phyloP scores from a whole-genome alignment of 2,797 vertebrate species.

The Oryzias dopingdopingensis region DNA sequence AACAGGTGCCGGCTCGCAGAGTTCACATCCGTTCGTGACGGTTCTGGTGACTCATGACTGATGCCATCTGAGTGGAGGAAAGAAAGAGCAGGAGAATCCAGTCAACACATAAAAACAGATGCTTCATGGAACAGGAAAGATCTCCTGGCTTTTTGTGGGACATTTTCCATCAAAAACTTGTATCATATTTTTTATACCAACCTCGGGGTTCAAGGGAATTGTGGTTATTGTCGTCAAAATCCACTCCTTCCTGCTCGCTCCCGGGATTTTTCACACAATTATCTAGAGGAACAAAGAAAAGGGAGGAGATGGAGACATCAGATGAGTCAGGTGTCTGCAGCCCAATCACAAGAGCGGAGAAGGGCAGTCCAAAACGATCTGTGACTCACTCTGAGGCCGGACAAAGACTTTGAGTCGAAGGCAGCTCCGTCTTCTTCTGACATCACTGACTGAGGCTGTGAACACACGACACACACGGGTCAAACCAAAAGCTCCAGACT shows the following conservation, averaged over 20 bases:
- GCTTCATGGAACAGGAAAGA: too few relatives aligned
- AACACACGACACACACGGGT: slow-evolving; percentile 40
- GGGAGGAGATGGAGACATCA: slow-evolving; percentile 49
- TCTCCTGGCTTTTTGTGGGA: too few relatives aligned
- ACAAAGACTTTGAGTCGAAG: slow-evolving; percentile 96
- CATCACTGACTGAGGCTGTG: slow-evolving; percentile 89
- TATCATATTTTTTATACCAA: slow-evolving; percentile 81
- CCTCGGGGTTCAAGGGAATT: slow-evolving; percentile 99
- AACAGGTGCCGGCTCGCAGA: slow-evolving; percentile 77
- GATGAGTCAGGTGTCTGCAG: slow-evolving; percentile 17
- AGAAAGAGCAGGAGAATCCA: too few relatives aligned
- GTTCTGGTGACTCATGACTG: slow-evolving; percentile 94
- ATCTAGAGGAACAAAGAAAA: slow-evolving; percentile 76
- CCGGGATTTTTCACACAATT: slow-evolving; percentile 95
- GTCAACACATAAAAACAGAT: too few relatives aligned
- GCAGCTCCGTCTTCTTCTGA: slow-evolving; percentile 89
- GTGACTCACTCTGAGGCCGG: slow-evolving; percentile 91
- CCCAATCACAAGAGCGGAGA: slow-evolving; percentile 20
- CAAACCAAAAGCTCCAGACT: slow-evolving; percentile 13
- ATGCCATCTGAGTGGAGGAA: slow-evolving; percentile 83
- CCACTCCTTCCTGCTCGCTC: slow-evolving; percentile 92
- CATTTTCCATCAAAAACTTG: slow-evolving; percentile 29
- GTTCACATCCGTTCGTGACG: slow-evolving; percentile 87
- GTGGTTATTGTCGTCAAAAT: slow-evolving; percentile 96
- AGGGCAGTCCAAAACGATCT: slow-evolving; percentile 12